These are phyloP conservation scores for Cacoxenus indagator DNA, from an alignment of 2,888 invertebrate genomes.

Conservation along the genomic window DNA sequence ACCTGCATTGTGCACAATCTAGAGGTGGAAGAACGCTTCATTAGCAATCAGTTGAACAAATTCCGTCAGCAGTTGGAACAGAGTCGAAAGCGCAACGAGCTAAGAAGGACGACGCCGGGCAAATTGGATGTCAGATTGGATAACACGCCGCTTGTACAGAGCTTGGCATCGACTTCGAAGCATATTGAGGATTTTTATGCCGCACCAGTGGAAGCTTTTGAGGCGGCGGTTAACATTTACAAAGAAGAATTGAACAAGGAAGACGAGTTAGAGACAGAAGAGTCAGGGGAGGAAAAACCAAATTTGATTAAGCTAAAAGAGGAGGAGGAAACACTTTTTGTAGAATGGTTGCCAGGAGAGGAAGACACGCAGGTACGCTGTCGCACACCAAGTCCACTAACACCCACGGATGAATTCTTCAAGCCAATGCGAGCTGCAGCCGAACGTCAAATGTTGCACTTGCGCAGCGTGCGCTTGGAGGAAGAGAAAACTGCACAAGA, in stretches of 20 bases:
- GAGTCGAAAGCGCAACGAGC: conserved; percentile 42
- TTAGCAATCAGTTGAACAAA: conserved; percentile 66
- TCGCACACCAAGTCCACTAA: conserved; percentile 55
- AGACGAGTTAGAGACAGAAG: conserved; percentile 45
- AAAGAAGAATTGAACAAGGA: conserved; percentile 30
- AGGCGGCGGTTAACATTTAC: conserved; percentile 44
- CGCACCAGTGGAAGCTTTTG: conserved; percentile 61
- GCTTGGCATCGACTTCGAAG: conserved; percentile 55
- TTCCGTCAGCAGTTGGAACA: conserved; percentile 66
- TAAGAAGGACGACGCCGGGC: conserved; percentile 42
- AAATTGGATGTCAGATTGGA: conserved; percentile 56
- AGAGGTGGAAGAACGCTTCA: conserved; percentile 66
- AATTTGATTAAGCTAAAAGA: not conserved
- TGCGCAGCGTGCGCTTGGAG: conserved; percentile 60
- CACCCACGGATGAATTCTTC: conserved; percentile 54
- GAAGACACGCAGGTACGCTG: conserved; percentile 41
- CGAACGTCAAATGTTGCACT: conserved; percentile 55
- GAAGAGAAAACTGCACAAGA: conserved; percentile 46
- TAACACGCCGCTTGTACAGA: conserved; percentile 56
- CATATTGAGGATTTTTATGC: conserved; percentile 66
- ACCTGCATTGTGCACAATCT: conserved; percentile 65
- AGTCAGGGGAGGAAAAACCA: not conserved
- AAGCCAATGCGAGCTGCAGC: conserved; percentile 57
- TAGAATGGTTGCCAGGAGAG: not conserved
- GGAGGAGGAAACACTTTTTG: not conserved